Percentiles rank a stretch among this genome's conserved stretches.
Conservation (phyloP, 2,797 vertebrate species). For the Poecilia wingei region DNA sequence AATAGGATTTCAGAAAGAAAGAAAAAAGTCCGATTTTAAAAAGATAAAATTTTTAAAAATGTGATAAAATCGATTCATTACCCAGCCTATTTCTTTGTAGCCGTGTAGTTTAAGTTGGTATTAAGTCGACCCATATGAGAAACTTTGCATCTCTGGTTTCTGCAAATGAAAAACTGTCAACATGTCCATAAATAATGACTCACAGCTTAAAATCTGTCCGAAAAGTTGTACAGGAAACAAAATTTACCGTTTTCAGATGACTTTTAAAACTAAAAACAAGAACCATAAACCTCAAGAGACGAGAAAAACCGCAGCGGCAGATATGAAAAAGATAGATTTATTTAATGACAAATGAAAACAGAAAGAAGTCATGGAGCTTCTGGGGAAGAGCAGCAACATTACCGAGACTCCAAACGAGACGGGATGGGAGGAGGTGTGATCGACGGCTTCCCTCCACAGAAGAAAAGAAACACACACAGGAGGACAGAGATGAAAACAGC, state of each 20-base stretch:
- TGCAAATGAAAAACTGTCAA: background rate
- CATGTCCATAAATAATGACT: background rate
- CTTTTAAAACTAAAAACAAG: background rate
- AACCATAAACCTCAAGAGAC: background rate
- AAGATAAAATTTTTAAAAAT: no score
- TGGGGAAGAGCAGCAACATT: slow-evolving; percentile 79
- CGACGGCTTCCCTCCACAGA: slow-evolving; percentile 65
- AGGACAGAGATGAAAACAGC: slow-evolving; percentile 79
- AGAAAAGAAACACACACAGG: slow-evolving; percentile 82
- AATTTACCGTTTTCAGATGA: background rate
- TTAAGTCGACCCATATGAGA: background rate
- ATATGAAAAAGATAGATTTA: slow-evolving; percentile 99
- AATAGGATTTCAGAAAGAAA: no score
- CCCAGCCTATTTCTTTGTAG: no score
- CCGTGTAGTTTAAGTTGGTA: no score
- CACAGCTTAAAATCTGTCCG: no score
- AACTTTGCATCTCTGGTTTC: background rate
- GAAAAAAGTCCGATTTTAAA: no score
- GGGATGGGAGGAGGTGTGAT: slow-evolving; percentile 60
- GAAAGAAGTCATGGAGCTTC: slow-evolving; percentile 68
- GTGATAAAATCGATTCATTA: no score
- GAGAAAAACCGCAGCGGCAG: slow-evolving; percentile 62
- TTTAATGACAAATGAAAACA: slow-evolving; percentile 97
- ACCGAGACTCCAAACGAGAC: slow-evolving; percentile 75
- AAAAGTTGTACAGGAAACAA: background rate